Base-by-base conservation (phyloP, 2,888 invertebrate genomes). In the Parnassius smintheus region DNA sequence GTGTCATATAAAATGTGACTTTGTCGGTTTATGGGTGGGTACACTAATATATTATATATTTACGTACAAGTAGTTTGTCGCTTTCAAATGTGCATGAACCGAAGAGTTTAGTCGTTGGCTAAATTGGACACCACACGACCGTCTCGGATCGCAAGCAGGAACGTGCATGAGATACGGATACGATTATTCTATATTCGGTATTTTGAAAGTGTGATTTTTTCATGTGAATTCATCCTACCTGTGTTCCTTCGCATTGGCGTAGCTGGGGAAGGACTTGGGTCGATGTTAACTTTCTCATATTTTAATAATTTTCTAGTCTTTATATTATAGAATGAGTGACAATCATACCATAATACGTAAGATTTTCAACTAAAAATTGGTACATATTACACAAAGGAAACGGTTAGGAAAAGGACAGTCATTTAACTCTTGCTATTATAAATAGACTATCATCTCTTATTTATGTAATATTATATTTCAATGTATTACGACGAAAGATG, bases 31-130 rank as follows among this genome's bases (percentile, higher is more conserved):
- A 83, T 82, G 90, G 90, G 89, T 91, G 90, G 90, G 91, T 90
- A 89, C 89, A 88, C 89, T 90, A 88, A 89, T 89, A 89, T 89
- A 84, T 88, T 88, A 85, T 55, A 56, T 88, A 84, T 88, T 86
- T 89, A 88, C 88, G 86, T 90, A 88, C 59, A 81, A 85, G 91
- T 91, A 91, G 91, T 88, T 88, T 88, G 89, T 87, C 86, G 90
- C 89, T 90, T 89, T 85, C 86, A 83, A 85, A 86, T 85, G 89
- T 91, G 90, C 90, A 90, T 90, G 89, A 82, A 74, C 70, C 78
- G 84, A 81, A 77, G 77, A 78, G 75, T 84, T 85, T 81, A 83
- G 85, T 82, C 78, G 85, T 82, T 83, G 57, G 62, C 58, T 52
- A 54, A 35, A 41, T 44, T 53, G 58, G 58, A 12, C 54, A 51